These are phyloP conservation scores for Sphaerodactylus townsendi DNA, from an alignment of 2,113 vertebrate species.

Conservation along the genomic window DNA sequence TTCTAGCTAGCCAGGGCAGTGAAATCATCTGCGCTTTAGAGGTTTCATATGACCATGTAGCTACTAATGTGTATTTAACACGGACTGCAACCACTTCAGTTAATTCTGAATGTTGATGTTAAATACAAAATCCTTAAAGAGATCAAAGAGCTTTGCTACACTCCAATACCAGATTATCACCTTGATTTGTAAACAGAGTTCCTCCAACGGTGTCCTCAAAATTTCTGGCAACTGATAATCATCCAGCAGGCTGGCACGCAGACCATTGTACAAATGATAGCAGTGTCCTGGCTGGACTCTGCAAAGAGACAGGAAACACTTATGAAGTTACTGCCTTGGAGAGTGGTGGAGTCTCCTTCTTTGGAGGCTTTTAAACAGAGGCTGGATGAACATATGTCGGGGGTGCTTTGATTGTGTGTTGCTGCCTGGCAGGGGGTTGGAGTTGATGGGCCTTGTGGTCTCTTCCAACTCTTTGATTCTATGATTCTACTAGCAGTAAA, in stretches of 20 bases:
- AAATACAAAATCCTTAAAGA: background rate
- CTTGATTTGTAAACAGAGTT: constrained; percentile 98
- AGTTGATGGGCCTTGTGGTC: no score
- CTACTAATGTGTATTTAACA: background rate
- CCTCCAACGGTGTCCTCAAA: constrained; percentile 93
- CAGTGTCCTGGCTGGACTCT: constrained; percentile 96
- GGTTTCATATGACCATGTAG: background rate
- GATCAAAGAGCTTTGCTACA: background rate
- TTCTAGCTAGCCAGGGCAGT: background rate
- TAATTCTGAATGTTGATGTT: background rate
- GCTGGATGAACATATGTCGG: no score
- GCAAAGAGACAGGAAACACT: constrained; percentile 8
- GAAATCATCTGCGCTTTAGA: background rate
- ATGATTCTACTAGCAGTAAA: no score
- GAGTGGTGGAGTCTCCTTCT: no score
- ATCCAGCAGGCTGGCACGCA: constrained; percentile 91
- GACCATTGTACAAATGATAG: constrained; percentile 93
- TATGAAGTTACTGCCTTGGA: background rate
- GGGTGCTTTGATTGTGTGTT: no score
- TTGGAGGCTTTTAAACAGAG: no score
- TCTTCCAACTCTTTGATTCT: no score
- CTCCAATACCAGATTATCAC: constrained; percentile 63
- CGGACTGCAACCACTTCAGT: background rate
- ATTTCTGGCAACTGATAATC: constrained; percentile 97
- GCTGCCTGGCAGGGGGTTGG: no score